Percentiles rank a stretch among this genome's conserved stretches.
Conservation (phyloP, 1,140 invertebrate genomes). For the Ceratina calcarata region DNA sequence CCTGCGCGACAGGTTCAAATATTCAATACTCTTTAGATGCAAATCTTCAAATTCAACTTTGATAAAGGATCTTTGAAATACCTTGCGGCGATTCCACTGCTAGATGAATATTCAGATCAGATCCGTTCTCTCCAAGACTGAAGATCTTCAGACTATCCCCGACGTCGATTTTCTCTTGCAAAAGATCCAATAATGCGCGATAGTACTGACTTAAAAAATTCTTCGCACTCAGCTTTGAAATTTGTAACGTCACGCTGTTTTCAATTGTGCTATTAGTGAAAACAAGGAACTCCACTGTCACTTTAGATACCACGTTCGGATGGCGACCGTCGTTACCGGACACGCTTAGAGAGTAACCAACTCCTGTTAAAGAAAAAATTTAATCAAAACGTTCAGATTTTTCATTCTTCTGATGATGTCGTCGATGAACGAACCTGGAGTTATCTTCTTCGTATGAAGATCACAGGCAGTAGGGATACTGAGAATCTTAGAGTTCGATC, state of each 20-base stretch:
- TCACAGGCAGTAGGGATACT: conserved; percentile 89
- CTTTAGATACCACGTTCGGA: conserved; percentile 90
- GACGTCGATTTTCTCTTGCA: conserved; percentile 84
- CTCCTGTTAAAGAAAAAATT: conserved; percentile 66
- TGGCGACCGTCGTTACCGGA: conserved; percentile 94
- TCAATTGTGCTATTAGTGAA: conserved; percentile 91
- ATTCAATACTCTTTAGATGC: too few species aligned
- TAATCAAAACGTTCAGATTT: neutral
- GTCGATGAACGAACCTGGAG: conserved; percentile 78
- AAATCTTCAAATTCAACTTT: too few species aligned
- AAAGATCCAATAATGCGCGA: conserved; percentile 85
- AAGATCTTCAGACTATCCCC: conserved; percentile 86
- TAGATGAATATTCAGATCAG: conserved; percentile 84
- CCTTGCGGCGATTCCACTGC: conserved; percentile 82
- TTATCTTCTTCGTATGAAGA: conserved; percentile 86
- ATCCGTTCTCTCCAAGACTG: conserved; percentile 85
- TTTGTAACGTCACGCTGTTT: conserved; percentile 89
- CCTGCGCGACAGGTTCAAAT: conserved; percentile 64
- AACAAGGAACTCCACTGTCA: conserved; percentile 89
- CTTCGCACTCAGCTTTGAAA: conserved; percentile 86
- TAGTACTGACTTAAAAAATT: conserved; percentile 89
- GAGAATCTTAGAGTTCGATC: conserved; percentile 83
- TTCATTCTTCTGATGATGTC: neutral
- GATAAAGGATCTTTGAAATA: conserved; percentile 33
- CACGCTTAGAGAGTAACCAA: conserved; percentile 88